Base-by-base conservation (phyloP, 1,140 invertebrate species). In the Telenomus remus region DNA sequence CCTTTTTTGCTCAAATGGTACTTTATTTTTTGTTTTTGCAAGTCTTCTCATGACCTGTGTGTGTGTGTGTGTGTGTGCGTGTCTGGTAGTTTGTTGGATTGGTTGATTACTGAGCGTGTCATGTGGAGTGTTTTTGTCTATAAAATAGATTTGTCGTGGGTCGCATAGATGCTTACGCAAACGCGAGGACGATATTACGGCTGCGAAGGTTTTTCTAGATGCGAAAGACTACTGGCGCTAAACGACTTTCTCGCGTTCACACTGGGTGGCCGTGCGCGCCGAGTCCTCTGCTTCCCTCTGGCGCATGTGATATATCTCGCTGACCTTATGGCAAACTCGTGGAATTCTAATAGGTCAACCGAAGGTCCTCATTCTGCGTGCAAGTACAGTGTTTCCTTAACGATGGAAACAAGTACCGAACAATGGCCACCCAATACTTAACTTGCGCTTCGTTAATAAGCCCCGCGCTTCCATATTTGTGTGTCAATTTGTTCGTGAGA, bases 21-120 rank as follows among this genome's bases (percentile, higher is more conserved):
- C n/a, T n/a, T n/a, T n/a, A n/a, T n/a, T n/a, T n/a, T n/a, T 27
- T 27, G 1, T 27, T 27, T 27, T 27, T 6, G 19, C 19, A 27
- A 6, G 19, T 27, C 19, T 27, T 27, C 19, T 27, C 19, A 27
- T 27, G 19, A 27, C 19, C 19, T 27, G n/a, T n/a, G n/a, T n/a
- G n/a, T n/a, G n/a, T n/a, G n/a, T n/a, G n/a, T n/a, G n/a, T n/a
- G n/a, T n/a, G n/a, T n/a, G n/a, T n/a, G n/a, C 57, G 63, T 47
- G 60, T 64, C 56, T 42, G 37, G 43, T 47, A 57, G 64, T 47
- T 35, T 27, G 59, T 73, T 77, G 80, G 81, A 84, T 84, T 84
- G 81, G 82, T 82, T 84, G 80, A 84, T 84, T 84, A 82, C 64
- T 78, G 68, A 63, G 72, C 76, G 57, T 63, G 47, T 66, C 75